Conservation (phyloP, 2,113 vertebrate genomes). For the Coptodon bakossiorum region DNA sequence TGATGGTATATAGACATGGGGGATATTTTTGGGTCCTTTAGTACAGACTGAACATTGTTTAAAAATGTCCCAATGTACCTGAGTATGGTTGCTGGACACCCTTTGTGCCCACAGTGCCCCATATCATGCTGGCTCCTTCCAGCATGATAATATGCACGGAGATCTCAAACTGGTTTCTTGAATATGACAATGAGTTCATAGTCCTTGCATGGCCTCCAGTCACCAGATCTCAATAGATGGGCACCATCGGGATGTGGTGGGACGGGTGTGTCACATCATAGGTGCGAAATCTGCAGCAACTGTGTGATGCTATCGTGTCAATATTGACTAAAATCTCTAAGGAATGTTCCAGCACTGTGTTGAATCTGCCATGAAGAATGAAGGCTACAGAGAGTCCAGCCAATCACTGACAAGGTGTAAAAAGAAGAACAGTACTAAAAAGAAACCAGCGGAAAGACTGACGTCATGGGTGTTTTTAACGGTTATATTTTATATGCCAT, state of each 20-base stretch:
- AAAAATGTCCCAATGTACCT: accelerated
- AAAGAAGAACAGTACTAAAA: accelerated
- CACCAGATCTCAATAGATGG: accelerated
- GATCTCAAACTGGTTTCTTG: background rate
- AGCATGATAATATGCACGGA: background rate
- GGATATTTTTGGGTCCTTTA: background rate
- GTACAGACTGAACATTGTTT: background rate
- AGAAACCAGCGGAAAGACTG: accelerated
- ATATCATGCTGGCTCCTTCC: background rate
- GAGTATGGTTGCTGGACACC: background rate
- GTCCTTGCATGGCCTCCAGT: background rate
- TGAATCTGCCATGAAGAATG: background rate
- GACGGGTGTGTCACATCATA: background rate
- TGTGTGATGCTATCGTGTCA: background rate
- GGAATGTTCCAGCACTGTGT: background rate
- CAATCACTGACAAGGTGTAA: background rate
- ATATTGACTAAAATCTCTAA: accelerated
- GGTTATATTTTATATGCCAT: background rate
- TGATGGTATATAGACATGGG: background rate
- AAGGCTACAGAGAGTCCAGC: background rate
- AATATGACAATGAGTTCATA: background rate
- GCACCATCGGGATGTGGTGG: background rate
- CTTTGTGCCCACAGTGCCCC: background rate
- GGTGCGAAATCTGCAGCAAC: background rate
- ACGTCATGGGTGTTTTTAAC: background rate